These are phyloP conservation scores for Platysternon megacephalum DNA, from an alignment of 2,113 vertebrate genomes.

Conservation along the genomic window DNA sequence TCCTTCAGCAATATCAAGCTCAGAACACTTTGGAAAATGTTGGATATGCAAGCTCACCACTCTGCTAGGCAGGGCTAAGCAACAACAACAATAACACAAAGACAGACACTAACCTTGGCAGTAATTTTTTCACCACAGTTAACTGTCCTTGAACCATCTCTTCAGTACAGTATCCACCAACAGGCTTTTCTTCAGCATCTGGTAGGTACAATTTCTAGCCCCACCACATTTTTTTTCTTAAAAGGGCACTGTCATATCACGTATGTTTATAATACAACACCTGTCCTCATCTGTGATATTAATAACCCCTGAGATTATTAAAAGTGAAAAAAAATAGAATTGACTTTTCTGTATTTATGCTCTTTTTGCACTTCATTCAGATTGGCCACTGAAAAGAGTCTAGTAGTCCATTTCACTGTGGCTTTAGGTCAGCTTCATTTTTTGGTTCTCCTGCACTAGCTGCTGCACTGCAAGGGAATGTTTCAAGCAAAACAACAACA, in stretches of 20 bases:
- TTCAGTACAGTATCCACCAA: not conserved
- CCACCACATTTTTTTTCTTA: not conserved
- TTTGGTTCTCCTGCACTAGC: slow-evolving; percentile 14
- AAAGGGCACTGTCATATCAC: not conserved
- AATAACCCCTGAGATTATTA: not conserved
- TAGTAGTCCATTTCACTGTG: not conserved
- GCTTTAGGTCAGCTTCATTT: not conserved
- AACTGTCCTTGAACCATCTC: fast-evolving
- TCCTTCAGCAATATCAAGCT: not conserved
- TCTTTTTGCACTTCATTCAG: slow-evolving; percentile 1
- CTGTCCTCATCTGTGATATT: not conserved
- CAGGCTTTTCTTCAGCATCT: not conserved
- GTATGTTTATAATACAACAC: fast-evolving
- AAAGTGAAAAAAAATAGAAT: not conserved
- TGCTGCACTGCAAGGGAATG: not conserved
- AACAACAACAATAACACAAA: not conserved
- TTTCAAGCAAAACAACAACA: slow-evolving; percentile 1
- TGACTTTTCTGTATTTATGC: not conserved
- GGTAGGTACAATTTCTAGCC: not conserved
- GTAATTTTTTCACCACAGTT: not conserved
- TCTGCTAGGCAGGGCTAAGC: not conserved
- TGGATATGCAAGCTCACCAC: not conserved
- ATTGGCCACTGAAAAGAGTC: not conserved
- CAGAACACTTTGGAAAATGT: not conserved
- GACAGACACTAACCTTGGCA: not conserved